Conservation (phyloP, 1,140 invertebrate genomes). For the Sinella curviseta region DNA sequence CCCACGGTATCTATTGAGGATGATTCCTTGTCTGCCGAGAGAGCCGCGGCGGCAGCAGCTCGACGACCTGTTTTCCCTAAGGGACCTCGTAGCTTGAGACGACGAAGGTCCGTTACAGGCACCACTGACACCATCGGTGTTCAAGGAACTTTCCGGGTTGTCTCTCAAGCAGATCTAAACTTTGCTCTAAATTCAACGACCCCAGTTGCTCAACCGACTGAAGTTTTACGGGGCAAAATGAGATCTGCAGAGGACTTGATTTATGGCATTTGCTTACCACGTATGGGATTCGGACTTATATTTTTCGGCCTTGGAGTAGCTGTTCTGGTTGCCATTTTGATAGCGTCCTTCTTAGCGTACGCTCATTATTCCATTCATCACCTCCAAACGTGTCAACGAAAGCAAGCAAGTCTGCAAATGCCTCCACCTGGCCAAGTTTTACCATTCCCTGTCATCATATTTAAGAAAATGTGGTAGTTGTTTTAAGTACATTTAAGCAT, state of each 20-base stretch:
- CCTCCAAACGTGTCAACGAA: background rate
- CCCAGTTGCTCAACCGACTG: conserved; percentile 60
- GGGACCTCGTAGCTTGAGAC: conserved; percentile 70
- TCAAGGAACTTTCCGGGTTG: conserved; percentile 84
- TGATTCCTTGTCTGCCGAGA: conserved; percentile 18
- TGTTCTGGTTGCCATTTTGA: conserved; percentile 65
- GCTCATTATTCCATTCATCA: conserved; percentile 27
- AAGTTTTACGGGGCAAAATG: conserved; percentile 75
- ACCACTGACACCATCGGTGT: conserved; percentile 77
- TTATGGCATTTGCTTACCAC: conserved; percentile 86
- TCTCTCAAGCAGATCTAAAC: conserved; percentile 86
- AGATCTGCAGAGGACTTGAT: conserved; percentile 73
- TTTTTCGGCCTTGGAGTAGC: conserved; percentile 83
- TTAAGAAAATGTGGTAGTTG: conserved; percentile 27
- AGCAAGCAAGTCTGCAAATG: background rate
- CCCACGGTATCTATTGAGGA: conserved; percentile 3
- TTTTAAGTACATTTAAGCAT: too few species aligned
- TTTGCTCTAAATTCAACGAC: conserved; percentile 77
- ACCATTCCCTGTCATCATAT: background rate
- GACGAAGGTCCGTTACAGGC: conserved; percentile 64
- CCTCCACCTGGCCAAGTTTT: background rate
- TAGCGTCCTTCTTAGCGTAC: conserved; percentile 48
- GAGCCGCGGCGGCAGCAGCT: conserved; percentile 12
- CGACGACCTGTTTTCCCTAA: conserved; percentile 70
- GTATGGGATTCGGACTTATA: conserved; percentile 80